Percentiles rank a stretch among this genome's conserved stretches.
Evolutionary conservation across 1,140 invertebrate species (phyloP).

Genomic region (Hestina assimilis): DNA sequence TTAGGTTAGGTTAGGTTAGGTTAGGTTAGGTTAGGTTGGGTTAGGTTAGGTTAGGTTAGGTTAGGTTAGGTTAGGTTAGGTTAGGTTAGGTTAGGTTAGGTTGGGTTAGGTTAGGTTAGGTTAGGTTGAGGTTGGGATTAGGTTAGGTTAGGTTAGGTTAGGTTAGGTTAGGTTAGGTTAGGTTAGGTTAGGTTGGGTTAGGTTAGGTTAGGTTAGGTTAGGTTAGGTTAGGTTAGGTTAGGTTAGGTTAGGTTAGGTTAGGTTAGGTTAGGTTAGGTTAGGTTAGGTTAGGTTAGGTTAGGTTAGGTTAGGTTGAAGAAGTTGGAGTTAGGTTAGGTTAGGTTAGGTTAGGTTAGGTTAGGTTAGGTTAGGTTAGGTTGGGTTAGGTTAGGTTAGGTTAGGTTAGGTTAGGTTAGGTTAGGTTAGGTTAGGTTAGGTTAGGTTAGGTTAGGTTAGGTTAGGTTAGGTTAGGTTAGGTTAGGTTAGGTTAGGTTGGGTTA

Average conservation of each 20-base stretch:
- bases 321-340: no score
- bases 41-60: constrained; percentile 32
- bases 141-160: constrained; percentile 28
- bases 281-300: constrained; percentile 29
- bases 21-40: constrained; percentile 25
- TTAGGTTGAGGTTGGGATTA: no score
- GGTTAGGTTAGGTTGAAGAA: no score
- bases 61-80: constrained; percentile 34
- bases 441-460: constrained; percentile 25
- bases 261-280: constrained; percentile 32
- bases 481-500: constrained; percentile 23
- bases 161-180: constrained; percentile 26
- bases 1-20: constrained; percentile 23
- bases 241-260: constrained; percentile 33
- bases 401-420: constrained; percentile 16
- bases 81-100: constrained; percentile 32
- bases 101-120: constrained; percentile 31
- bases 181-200: constrained; percentile 30
- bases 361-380: constrained; percentile 28
- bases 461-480: constrained; percentile 23
- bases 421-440: constrained; percentile 25
- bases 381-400: constrained; percentile 31
- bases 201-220: constrained; percentile 46
- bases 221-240: constrained; percentile 39
- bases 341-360: constrained; percentile 27